Evolutionary conservation across 2,113 vertebrate species (phyloP), one percentile per base, ranked within the genome.

Genomic region (Chionis minor): DNA sequence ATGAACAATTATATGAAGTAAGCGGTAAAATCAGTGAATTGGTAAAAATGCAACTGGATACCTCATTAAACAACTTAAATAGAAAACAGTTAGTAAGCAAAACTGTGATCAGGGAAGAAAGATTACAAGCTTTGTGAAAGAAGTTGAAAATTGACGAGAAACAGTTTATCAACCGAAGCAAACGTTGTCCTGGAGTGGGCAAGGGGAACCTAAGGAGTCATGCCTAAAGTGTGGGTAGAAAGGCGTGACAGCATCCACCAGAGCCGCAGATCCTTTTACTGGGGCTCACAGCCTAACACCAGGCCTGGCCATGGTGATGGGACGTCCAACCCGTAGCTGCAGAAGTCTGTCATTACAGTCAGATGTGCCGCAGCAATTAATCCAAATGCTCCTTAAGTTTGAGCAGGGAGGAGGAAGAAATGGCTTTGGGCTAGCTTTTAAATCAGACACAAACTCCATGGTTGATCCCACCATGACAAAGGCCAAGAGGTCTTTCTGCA

Each of bases 41-140:
- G 38, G 40, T 87, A 69, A 91, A 72, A 94, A 75, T 83, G 28
- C 85, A 95, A 91, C n/a, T 73, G 32, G 38, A 55, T 87, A 81
- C 90, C 61, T 96, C 74, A 72, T 94, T 94, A 81, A 45, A 75
- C 67, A 83, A 69, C 70, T 94, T 90, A 83, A 86, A 83, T 56
- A 81, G 73, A 88, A 88, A 74, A 67, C 40, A 90, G 87, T 84
- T 89, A 94, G 80, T 81, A 90, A 86, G 30, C 44, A 81, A 65
- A 92, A 78, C 22, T 52, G 9, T 73, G 74, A 56, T 77, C 26
- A 58, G 42, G 38, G 44, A 78, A 63, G 87, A 91, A 95, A 63
- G 80, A 75, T 24, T 79, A 56, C 55, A 78, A 62, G 58, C 51
- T 94, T 92, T 72, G 22, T 67, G 51, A 82, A 77, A 80, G 77